A percentile compares a stretch with the other conserved stretches of the same genome.
Conservation (phyloP, 2,113 vertebrate species). For the Callaeas wilsoni region DNA sequence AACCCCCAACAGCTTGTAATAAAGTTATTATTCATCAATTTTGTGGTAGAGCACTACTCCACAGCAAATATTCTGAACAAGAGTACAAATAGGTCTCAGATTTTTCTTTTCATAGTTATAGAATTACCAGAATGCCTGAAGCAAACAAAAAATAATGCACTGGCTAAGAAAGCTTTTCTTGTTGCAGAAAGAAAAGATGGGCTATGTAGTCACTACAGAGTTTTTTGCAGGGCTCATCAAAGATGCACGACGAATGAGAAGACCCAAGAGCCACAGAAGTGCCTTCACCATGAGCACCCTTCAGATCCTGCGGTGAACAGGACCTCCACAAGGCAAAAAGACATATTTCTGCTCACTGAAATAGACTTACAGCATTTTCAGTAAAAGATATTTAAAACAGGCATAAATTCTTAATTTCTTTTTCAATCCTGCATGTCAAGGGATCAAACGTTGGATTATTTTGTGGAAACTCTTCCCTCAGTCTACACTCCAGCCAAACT, state of each 20-base stretch:
- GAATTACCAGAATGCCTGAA: background rate
- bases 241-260: fast-evolving
- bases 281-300: background rate
- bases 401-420: background rate
- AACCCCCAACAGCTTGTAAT: background rate
- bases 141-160: background rate
- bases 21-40: background rate
- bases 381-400: background rate
- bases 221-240: background rate
- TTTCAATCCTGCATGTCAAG: background rate
- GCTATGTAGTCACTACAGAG: background rate
- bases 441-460: background rate
- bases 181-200: background rate
- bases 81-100: background rate
- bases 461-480: background rate
- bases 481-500: background rate
- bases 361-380: background rate
- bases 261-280: background rate
- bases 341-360: background rate
- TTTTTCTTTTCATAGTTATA: background rate
- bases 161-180: background rate
- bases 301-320: background rate
- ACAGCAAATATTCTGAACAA: background rate
- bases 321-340: background rate
- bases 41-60: background rate